These are phyloP conservation scores for Emys orbicularis DNA, from an alignment of 2,797 vertebrate species.

Conservation along the genomic window DNA sequence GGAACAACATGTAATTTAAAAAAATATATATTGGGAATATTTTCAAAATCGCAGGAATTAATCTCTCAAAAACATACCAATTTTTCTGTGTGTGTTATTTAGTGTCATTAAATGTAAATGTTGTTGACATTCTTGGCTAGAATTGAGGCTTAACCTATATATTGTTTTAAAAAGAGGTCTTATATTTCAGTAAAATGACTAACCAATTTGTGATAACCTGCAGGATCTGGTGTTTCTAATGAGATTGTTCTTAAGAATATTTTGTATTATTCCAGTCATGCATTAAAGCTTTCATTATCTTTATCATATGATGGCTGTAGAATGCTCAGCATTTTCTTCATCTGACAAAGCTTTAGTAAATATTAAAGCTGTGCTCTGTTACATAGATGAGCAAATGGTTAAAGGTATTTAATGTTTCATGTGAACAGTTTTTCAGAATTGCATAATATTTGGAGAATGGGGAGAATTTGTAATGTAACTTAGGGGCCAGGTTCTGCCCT, in stretches of 20 bases:
- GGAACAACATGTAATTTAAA: background rate
- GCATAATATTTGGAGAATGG: background rate
- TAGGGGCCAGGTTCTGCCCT: background rate
- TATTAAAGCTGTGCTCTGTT: slow-evolving; percentile 55
- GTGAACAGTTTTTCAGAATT: slow-evolving; percentile 36
- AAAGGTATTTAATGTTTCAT: slow-evolving; percentile 30
- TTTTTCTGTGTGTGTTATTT: slow-evolving; percentile 55
- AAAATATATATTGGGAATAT: background rate
- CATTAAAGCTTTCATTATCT: slow-evolving; percentile 53
- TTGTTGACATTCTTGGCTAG: slow-evolving; percentile 21
- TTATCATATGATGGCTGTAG: slow-evolving; percentile 31
- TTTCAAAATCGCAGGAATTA: background rate
- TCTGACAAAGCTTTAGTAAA: slow-evolving; percentile 12
- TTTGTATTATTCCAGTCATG: slow-evolving; percentile 65
- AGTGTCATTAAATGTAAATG: slow-evolving; percentile 21
- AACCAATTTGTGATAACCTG: slow-evolving; percentile 46
- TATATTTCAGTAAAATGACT: slow-evolving; percentile 52
- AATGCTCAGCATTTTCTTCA: slow-evolving; percentile 48
- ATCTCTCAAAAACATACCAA: background rate
- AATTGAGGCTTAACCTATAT: slow-evolving; percentile 23
- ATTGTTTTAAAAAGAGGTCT: slow-evolving; percentile 7
- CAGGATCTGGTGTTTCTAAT: slow-evolving; percentile 60
- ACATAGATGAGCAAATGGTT: slow-evolving; percentile 31
- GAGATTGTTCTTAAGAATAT: slow-evolving; percentile 58
- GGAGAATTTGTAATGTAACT: background rate